A percentile compares a stretch with the other conserved stretches of the same genome.
phyloP scores from a whole-genome alignment of 2,113 vertebrate species.

The Neomonachus schauinslandi region DNA sequence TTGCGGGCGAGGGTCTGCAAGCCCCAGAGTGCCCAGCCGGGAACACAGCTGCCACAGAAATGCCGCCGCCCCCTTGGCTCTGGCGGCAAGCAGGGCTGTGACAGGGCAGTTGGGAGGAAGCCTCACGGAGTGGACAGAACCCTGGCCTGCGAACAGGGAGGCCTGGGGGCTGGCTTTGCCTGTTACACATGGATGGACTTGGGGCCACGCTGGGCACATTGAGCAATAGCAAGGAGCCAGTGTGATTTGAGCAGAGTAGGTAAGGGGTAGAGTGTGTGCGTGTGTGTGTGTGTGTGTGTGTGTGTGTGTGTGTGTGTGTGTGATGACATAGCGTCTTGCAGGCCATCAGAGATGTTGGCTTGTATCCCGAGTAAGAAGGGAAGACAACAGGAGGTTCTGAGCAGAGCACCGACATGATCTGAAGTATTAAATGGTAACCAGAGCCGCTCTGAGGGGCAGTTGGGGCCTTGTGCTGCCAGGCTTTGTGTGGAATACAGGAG shows the following conservation, averaged over 20 bases:
- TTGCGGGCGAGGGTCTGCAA: too few relatives aligned
- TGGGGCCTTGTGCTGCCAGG: background rate
- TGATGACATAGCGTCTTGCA: background rate
- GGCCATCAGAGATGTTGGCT: background rate
- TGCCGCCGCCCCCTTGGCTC: background rate
- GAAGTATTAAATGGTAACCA: background rate
- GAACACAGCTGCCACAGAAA: background rate
- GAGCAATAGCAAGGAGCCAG: background rate
- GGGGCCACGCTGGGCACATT: background rate
- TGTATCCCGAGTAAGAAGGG: background rate
- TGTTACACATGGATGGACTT: background rate
- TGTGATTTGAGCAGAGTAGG: background rate
- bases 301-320: background rate
- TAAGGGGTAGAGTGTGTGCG: too few relatives aligned
- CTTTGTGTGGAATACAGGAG: background rate
- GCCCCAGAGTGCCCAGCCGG: background rate
- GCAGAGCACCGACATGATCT: background rate
- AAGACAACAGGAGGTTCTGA: background rate
- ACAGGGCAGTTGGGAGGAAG: background rate
- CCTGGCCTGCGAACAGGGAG: background rate
- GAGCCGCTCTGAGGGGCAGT: accelerated
- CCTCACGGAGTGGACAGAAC: background rate
- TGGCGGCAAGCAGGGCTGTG: background rate
- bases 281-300: background rate
- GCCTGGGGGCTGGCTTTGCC: background rate